Evolutionary conservation across 2,888 invertebrate genomes (phyloP).

Genomic region (Vanessa cardui): DNA sequence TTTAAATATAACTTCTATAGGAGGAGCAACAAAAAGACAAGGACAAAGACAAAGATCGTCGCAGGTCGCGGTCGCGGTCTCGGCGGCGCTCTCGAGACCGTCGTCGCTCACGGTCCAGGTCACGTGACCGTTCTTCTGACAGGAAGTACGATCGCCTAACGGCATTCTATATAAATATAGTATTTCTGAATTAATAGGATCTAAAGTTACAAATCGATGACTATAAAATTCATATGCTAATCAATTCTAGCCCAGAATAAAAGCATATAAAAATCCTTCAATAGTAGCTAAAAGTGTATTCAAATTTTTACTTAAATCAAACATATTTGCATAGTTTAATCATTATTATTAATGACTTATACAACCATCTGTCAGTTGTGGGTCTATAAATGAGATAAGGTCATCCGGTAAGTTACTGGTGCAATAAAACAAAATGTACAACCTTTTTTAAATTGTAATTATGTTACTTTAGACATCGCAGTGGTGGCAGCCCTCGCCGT

Average conservation of each 20-base stretch:
- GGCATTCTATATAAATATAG: not conserved
- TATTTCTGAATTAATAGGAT: no score
- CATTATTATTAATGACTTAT: not conserved
- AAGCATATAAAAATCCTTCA: no score
- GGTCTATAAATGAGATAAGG: not conserved
- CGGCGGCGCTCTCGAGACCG: constrained; percentile 62
- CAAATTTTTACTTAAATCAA: no score
- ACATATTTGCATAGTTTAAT: not conserved
- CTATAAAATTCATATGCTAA: no score
- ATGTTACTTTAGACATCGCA: constrained; percentile 61
- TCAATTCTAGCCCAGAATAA: no score
- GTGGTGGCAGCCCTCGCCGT: constrained; percentile 73
- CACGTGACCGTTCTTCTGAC: constrained; percentile 69
- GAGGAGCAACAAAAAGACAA: constrained; percentile 69
- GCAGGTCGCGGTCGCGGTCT: constrained; percentile 69
- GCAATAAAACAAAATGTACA: not conserved
- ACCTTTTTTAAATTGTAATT: not conserved
- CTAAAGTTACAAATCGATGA: no score
- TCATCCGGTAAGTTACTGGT: not conserved
- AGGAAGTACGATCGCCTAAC: constrained; percentile 60
- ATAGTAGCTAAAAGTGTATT: no score
- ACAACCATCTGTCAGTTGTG: not conserved
- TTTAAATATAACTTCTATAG: constrained; percentile 13
- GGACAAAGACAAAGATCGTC: constrained; percentile 87
- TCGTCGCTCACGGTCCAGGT: constrained; percentile 61